A percentile compares a stretch with the other conserved stretches of the same genome.
These are phyloP conservation scores for Scyliorhinus canicula DNA, from an alignment of 2,797 vertebrate species.

Conservation along the genomic window DNA sequence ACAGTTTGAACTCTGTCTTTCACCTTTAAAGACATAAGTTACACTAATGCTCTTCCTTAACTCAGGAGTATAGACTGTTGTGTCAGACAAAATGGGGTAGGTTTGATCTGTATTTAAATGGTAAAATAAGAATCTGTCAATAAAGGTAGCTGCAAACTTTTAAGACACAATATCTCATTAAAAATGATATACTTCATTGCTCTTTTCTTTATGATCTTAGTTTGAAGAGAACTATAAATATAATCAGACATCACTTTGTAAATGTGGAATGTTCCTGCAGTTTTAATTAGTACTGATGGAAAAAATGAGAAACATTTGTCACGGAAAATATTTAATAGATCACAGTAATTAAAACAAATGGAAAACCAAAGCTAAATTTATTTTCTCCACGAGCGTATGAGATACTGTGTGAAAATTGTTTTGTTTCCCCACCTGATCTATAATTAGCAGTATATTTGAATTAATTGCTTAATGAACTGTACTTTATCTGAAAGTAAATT, in stretches of 20 bases:
- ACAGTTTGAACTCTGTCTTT: no score
- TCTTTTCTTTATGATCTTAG: neutral
- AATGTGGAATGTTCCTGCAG: neutral
- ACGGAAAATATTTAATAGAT: neutral
- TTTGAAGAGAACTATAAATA: neutral
- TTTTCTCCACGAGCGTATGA: neutral
- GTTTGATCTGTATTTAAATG: neutral
- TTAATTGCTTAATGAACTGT: neutral
- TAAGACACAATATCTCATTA: neutral
- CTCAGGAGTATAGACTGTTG: neutral
- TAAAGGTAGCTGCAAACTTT: neutral
- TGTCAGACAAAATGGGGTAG: neutral
- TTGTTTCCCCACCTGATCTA: neutral
- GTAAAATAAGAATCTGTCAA: neutral
- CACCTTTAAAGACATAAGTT: neutral
- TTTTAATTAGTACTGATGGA: neutral
- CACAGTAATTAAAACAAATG: constrained; percentile 19
- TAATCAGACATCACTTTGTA: neutral
- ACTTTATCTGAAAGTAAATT: neutral
- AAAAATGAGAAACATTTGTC: constrained; percentile 22
- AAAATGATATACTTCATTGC: neutral
- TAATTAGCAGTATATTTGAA: neutral
- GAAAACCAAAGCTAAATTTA: neutral
- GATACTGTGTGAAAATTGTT: neutral
- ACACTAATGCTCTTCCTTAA: neutral